Evolutionary conservation across 2,797 vertebrate genomes (phyloP).

Genomic region (Euphonia xanthogaster): DNA sequence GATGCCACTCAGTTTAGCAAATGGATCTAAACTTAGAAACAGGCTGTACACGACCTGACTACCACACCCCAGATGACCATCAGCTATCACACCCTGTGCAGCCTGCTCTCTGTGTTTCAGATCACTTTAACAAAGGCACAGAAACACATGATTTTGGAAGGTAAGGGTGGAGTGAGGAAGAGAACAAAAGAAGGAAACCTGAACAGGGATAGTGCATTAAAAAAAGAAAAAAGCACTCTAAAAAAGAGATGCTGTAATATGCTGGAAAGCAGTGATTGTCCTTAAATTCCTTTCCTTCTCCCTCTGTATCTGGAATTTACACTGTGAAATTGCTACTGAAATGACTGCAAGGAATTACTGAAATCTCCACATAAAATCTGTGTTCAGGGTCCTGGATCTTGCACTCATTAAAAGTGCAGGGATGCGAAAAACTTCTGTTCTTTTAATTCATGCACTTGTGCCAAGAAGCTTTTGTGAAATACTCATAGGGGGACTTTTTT

Average conservation of each 20-base stretch:
- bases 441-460: background rate
- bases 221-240: background rate
- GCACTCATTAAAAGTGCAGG: background rate
- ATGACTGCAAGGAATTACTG: background rate
- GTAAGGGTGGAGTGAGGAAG: background rate
- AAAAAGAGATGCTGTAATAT: background rate
- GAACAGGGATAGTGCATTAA: background rate
- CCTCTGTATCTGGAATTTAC: background rate
- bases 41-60: background rate
- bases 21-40: constrained; percentile 13
- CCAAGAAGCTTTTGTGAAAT: background rate
- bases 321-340: background rate
- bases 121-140: background rate
- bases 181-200: constrained; percentile 51
- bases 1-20: background rate
- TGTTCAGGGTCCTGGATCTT: background rate
- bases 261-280: background rate
- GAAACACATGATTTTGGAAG: background rate
- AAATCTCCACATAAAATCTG: background rate
- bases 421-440: background rate
- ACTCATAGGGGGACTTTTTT: background rate
- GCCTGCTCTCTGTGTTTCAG: background rate
- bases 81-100: background rate
- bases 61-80: background rate
- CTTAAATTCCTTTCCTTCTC: background rate